phyloP scores from a whole-genome alignment of 2,113 vertebrate genomes.

The Colaptes auratus region DNA sequence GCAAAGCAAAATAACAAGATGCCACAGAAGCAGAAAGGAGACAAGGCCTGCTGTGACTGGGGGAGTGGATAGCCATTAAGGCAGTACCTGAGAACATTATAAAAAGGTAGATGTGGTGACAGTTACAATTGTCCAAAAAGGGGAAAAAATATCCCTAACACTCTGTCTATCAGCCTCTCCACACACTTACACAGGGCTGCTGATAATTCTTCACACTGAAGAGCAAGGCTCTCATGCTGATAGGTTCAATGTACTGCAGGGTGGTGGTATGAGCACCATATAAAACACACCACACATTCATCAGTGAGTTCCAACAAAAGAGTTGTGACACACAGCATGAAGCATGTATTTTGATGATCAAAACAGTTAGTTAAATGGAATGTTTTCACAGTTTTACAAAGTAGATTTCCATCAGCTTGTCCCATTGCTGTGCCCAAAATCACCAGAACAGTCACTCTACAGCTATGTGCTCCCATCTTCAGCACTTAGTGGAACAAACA shows the following conservation, averaged over 20 bases:
- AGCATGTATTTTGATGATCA: background rate
- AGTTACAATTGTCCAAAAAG: background rate
- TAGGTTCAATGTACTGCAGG: background rate
- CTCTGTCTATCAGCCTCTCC: background rate
- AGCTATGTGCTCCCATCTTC: background rate
- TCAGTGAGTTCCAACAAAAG: background rate
- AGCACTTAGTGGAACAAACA: background rate
- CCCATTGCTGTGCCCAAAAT: background rate
- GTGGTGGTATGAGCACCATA: background rate
- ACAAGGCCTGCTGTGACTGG: background rate
- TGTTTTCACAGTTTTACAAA: background rate
- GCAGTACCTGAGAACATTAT: background rate
- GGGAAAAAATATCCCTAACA: background rate
- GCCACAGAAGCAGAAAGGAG: background rate
- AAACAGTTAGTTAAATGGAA: background rate
- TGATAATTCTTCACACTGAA: background rate
- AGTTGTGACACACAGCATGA: fast-evolving
- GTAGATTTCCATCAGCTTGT: background rate
- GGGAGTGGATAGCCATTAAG: background rate
- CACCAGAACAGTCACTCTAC: background rate
- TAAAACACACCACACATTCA: background rate
- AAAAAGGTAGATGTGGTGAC: background rate
- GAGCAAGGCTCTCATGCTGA: background rate
- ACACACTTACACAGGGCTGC: background rate
- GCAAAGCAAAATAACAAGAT: background rate